Evolutionary conservation across 2,888 invertebrate genomes (phyloP), one percentile per base, ranked within the genome.

Genomic region (Ctenicera cuprea): DNA sequence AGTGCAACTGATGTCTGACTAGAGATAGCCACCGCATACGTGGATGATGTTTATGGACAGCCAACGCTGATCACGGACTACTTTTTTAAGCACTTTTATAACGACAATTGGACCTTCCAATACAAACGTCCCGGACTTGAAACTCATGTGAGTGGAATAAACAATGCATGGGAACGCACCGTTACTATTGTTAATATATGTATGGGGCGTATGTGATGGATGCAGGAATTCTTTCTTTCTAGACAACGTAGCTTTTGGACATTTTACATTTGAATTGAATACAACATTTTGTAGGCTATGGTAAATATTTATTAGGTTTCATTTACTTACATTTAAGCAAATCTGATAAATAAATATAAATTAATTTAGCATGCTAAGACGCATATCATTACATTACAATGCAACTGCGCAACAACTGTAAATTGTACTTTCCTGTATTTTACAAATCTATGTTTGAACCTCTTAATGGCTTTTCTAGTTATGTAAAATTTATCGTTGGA

Each of bases 131-230:
- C 78, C 78, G 75, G 76, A 70, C 76, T 74, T 74, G 76, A 74
- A 69, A 59, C 64, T 73, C 79, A 77, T 80, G 84, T 85, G 86
- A 85, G 80, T 79, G 73, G 86, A 85, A 85, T 86, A 82, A 81
- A 81, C 84, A 85, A 86, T 85, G 82, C 83, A 85, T 86, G 85
- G 85, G 85, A 86, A 86, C 84, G 81, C 74, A 83, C 82, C 81
- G 78, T 82, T 83, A 82, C 80, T 81, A 82, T 82, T 83, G 84
- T 83, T 82, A 82, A 83, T 83, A 80, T 82, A 80, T 83, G 82
- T 84, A 80, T 80, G 80, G n/a, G 80, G 76, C 79, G 80, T 66
- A 52, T 70, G 65, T 74, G 74, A 74, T 74, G 78, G 79, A 80
- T 80, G 72, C 50, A 71, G 67, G 74, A 72, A 74, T 77, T 77